phyloP scores from a whole-genome alignment of 1,140 invertebrate genomes.

The Nasonia longicornis region DNA sequence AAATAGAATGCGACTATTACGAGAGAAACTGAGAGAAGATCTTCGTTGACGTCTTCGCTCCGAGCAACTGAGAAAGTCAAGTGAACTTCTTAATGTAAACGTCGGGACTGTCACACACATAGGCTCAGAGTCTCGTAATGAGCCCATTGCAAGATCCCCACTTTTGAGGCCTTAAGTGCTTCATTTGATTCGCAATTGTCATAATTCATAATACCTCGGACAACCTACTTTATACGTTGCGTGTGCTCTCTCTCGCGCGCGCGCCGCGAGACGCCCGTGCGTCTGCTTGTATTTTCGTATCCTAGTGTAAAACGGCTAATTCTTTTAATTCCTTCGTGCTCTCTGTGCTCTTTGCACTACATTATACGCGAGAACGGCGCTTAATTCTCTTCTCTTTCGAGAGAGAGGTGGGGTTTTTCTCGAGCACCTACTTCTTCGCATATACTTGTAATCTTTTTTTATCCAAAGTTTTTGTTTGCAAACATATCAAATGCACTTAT shows the following conservation, averaged over 20 bases:
- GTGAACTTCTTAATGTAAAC: conserved; percentile 39
- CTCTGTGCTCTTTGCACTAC: neutral
- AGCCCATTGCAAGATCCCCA: conserved; percentile 49
- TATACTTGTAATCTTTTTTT: too few relatives aligned
- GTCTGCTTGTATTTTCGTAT: conserved; percentile 35
- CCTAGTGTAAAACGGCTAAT: conserved; percentile 7
- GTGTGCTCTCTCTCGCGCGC: neutral
- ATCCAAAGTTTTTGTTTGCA: too few relatives aligned
- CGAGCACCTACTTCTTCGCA: too few relatives aligned
- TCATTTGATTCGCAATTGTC: conserved; percentile 60
- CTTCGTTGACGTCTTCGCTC: neutral
- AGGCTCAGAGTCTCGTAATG: conserved; percentile 1
- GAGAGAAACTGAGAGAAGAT: neutral
- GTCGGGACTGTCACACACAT: neutral
- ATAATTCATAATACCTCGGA: conserved; percentile 52
- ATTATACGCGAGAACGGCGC: too few relatives aligned
- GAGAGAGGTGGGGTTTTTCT: too few relatives aligned
- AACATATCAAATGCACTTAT: too few relatives aligned
- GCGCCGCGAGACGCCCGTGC: neutral
- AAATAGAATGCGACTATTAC: neutral
- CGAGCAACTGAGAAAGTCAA: conserved; percentile 23
- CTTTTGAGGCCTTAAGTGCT: conserved; percentile 49
- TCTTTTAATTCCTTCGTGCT: conserved; percentile 14
- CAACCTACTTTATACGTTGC: conserved; percentile 38
- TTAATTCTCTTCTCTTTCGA: too few relatives aligned